Evolutionary conservation across 2,113 vertebrate species (phyloP).

Genomic region (Phyllostomus hastatus): DNA sequence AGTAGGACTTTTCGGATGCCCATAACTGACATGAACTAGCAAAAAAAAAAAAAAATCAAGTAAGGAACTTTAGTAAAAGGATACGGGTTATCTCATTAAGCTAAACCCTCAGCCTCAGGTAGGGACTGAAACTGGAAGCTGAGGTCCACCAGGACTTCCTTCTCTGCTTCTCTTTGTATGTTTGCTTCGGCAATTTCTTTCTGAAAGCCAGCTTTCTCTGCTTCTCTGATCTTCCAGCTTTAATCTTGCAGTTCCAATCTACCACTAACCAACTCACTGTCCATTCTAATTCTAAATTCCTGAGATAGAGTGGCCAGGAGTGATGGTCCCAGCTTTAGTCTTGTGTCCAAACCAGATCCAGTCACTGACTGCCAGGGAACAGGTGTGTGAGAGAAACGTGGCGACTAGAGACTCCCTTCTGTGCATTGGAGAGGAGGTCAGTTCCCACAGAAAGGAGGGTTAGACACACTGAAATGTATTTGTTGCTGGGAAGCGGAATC

Average conservation of each 20-base stretch:
- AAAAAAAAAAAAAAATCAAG: neutral
- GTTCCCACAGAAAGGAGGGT: neutral
- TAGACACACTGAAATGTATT: neutral
- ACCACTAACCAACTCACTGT: neutral
- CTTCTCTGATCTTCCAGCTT: neutral
- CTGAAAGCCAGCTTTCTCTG: neutral
- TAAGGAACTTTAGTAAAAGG: neutral
- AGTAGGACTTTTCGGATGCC: neutral
- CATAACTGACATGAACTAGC: neutral
- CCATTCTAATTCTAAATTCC: neutral
- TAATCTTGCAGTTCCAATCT: neutral
- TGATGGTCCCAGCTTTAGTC: neutral
- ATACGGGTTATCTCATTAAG: neutral
- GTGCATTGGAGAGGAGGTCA: neutral
- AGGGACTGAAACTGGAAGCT: neutral
- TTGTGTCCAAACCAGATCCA: neutral
- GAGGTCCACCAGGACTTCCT: neutral
- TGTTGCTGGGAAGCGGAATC: neutral
- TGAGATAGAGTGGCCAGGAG: neutral
- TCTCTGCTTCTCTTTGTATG: neutral
- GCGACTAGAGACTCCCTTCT: neutral
- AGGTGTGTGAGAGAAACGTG: neutral
- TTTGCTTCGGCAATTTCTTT: neutral
- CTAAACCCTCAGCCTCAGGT: neutral
- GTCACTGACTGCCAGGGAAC: neutral